Base-by-base conservation (phyloP, 2,797 vertebrate genomes). In the Falco rusticolus region DNA sequence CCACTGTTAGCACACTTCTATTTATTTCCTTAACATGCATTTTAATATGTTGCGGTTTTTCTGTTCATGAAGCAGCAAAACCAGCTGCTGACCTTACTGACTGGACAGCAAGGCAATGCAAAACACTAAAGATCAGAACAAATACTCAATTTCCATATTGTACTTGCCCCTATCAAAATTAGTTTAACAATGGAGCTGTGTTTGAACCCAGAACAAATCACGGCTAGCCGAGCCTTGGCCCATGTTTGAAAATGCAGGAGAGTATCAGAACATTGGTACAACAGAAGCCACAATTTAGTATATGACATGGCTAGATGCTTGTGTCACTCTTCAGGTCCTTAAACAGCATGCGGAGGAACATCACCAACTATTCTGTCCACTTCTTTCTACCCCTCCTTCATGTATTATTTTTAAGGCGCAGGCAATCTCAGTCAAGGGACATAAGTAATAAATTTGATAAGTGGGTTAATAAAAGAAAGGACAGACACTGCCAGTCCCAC, bases 401-500 rank as follows among this genome's bases (percentile, higher is more conserved):
- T 2, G 11, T 16, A 6, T 9, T 24, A 66, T 56, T 70, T 65
- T 25, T 26, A 76, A 78, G 24, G 34, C 33, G 61, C 4, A 17
- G 8, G 22, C 34, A 78, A 21, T 6, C 29, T 69, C 41, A 45
- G 19, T 12, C 37, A 71, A 74, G 28, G 64, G 25, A 59, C 19
- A 3, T 6, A 7, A 41, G 25, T 6, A n/a, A 26, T 37, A 28
- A 29, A 11, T n/a, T 53, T 10, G 6, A 1, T 81, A 53, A 86
- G 50, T 1, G 13, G 13, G 33, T 29, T 60, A 41, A 65, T 22
- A 50, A 77, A 69, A 56, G 12, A 34, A 74, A 71, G 19, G 41
- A 60, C 16, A 48, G 45, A n/a, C 0, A 1, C 7, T 1, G 2
- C 12, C 71, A 85, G 37, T 9, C 37, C 57, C 54, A 12, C 5